These are phyloP conservation scores for Lytechinus variegatus DNA, from an alignment of 35 echinoderm and acorn worm genomes.

Conservation along the genomic window DNA sequence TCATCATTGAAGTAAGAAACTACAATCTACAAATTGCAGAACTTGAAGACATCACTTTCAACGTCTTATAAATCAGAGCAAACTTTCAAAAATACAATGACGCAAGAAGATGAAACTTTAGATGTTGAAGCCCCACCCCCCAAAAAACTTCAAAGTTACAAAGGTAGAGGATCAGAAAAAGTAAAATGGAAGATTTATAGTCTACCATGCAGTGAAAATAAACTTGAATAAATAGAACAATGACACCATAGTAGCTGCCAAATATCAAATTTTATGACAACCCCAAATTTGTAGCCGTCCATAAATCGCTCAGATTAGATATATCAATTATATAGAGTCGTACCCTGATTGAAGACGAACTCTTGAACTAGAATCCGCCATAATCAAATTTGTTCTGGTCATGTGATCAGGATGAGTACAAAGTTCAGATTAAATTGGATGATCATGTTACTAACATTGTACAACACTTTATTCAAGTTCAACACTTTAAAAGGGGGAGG, in stretches of 20 bases:
- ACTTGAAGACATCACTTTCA: no score
- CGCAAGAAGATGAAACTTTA: neutral
- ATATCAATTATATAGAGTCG: neutral
- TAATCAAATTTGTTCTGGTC: neutral
- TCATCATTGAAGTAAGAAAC: no score
- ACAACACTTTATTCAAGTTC: neutral
- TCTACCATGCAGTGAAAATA: neutral
- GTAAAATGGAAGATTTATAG: neutral
- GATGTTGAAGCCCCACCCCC: neutral
- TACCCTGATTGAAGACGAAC: neutral
- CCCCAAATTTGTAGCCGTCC: neutral
- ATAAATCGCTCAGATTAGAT: constrained; percentile 11
- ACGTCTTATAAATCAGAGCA: no score
- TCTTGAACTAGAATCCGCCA: neutral
- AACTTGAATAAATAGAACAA: neutral
- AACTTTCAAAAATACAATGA: no score
- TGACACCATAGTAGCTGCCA: neutral
- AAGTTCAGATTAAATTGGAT: constrained; percentile 19
- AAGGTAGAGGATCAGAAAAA: neutral
- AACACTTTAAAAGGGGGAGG: neutral
- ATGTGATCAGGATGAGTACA: neutral
- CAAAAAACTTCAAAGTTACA: neutral
- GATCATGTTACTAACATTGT: neutral
- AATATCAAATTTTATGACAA: neutral
- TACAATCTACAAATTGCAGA: no score